phyloP scores from a whole-genome alignment of 2,888 invertebrate species.

The Griposia aprilina region DNA sequence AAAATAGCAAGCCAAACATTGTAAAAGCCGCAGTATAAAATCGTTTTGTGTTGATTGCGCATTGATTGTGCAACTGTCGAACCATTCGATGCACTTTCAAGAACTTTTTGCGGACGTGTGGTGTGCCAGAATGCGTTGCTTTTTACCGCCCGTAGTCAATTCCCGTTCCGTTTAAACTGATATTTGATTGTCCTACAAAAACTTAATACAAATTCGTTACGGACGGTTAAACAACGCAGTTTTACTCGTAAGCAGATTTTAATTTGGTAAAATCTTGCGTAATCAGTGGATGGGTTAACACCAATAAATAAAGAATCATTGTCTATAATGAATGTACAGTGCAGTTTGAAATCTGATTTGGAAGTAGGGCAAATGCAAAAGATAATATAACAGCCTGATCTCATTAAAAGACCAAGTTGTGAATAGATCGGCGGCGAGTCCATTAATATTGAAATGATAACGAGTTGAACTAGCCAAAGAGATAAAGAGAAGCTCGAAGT shows the following conservation, averaged over 20 bases:
- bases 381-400: background rate
- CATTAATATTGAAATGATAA: conserved; percentile 34
- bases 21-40: conserved; percentile 56
- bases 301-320: background rate
- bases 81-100: conserved; percentile 62
- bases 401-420: conserved; percentile 1
- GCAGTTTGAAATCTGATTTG: background rate
- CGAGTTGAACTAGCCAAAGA: conserved; percentile 40
- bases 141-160: conserved; percentile 66
- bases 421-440: conserved; percentile 2
- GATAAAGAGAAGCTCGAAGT: conserved; percentile 18
- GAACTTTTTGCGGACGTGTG: conserved; percentile 64
- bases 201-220: conserved; percentile 36
- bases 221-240: conserved; percentile 6
- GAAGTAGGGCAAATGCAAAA: conserved; percentile 4
- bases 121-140: conserved; percentile 60
- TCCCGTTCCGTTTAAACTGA: conserved; percentile 60
- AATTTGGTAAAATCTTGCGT: background rate
- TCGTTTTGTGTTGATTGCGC: conserved; percentile 63
- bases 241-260: background rate
- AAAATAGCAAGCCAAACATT: conserved; percentile 25
- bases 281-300: background rate
- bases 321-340: background rate
- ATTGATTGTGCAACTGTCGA: conserved; percentile 70
- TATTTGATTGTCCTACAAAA: conserved; percentile 68